phyloP scores from a whole-genome alignment of 2,113 vertebrate species.

The Crocuta crocuta region DNA sequence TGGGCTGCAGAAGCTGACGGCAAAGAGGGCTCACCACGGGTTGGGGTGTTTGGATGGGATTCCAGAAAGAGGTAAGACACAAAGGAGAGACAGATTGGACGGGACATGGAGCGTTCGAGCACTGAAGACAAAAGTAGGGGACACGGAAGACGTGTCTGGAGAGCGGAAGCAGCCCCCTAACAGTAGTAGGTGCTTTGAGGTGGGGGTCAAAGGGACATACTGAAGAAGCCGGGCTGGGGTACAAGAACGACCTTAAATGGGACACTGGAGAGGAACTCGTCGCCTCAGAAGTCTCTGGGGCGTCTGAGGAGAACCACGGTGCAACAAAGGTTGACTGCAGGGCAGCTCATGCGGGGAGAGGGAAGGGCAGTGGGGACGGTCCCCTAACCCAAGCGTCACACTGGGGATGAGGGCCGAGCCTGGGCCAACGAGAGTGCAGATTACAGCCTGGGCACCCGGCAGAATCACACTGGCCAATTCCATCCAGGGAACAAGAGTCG shows the following conservation, averaged over 20 bases:
- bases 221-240: neutral
- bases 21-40: neutral
- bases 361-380: rapidly evolving
- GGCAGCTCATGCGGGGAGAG: neutral
- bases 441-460: too few relatives aligned
- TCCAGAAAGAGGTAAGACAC: neutral
- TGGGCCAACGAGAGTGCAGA: neutral
- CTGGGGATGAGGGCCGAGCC: neutral
- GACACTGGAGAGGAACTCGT: neutral
- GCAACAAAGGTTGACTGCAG: neutral
- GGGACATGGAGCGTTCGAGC: rapidly evolving
- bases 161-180: neutral
- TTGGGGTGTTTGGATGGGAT: neutral
- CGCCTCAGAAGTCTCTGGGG: neutral
- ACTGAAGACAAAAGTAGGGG: neutral
- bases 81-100: too few relatives aligned
- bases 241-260: rapidly evolving
- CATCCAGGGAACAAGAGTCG: neutral
- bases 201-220: neutral
- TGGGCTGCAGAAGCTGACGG: neutral
- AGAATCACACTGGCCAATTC: neutral
- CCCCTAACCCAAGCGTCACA: rapidly evolving
- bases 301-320: neutral
- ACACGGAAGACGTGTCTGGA: neutral
- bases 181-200: neutral